Conservation (phyloP, 1,140 invertebrate species). For the Drosophila seguyi region DNA sequence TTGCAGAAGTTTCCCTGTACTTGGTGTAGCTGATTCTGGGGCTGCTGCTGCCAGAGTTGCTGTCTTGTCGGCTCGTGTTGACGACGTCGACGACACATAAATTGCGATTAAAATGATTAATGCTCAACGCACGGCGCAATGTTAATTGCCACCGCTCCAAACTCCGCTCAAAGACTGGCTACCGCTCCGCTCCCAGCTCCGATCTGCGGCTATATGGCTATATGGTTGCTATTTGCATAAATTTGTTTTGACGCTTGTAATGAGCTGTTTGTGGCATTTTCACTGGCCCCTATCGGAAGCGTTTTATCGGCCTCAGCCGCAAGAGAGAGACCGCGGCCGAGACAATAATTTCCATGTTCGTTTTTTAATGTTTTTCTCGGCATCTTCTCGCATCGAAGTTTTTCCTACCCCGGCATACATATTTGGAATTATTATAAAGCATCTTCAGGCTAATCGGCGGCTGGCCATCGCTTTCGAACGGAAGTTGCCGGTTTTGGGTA, state of each 20-base stretch:
- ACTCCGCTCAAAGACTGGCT: constrained; percentile 41
- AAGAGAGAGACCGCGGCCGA: constrained; percentile 19
- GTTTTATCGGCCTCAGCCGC: constrained; percentile 62
- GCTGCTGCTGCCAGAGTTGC: constrained; percentile 16
- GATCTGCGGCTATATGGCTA: constrained; percentile 15
- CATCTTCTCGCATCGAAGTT: constrained; percentile 39
- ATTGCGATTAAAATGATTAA: constrained; percentile 84
- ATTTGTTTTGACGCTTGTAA: constrained; percentile 84
- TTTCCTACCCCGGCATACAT: constrained; percentile 44
- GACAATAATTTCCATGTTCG: constrained; percentile 81
- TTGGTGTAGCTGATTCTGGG: constrained; percentile 7
- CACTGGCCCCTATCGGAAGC: constrained; percentile 70
- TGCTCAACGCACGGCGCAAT: constrained; percentile 82
- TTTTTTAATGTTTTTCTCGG: constrained; percentile 56
- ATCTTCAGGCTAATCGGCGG: constrained; percentile 53
- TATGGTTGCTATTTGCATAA: constrained; percentile 73
- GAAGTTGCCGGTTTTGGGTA: constrained; percentile 58
- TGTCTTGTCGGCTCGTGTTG: constrained; percentile 71
- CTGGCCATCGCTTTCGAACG: constrained; percentile 65
- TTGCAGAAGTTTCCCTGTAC: constrained; percentile 2
- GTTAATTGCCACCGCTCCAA: constrained; percentile 73
- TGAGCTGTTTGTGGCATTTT: constrained; percentile 83
- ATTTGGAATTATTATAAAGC: constrained; percentile 78
- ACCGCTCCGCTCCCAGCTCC: not conserved
- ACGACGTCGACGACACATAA: constrained; percentile 81